A percentile compares a stretch with the other conserved stretches of the same genome.
Conservation (phyloP, 2,888 invertebrate species). For the Cheilosia soror region DNA sequence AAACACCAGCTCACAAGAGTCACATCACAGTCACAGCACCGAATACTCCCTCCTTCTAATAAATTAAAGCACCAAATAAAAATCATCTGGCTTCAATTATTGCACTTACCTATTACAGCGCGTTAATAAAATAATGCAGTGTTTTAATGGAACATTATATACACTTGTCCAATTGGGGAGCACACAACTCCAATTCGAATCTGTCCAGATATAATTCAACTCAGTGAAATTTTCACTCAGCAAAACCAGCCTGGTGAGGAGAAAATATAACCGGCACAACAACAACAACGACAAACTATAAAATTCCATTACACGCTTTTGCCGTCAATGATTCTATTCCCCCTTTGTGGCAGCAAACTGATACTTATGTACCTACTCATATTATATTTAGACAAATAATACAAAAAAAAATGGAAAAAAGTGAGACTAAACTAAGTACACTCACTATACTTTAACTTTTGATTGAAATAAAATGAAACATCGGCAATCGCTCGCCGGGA, state of each 20-base stretch:
- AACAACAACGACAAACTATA: slow-evolving; percentile 42
- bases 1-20: too few species aligned
- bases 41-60: slow-evolving; percentile 52
- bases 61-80: slow-evolving; percentile 37
- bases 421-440: slow-evolving; percentile 32
- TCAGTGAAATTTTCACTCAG: slow-evolving; percentile 11
- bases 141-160: neutral
- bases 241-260: neutral
- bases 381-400: slow-evolving; percentile 66
- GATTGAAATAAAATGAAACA: slow-evolving; percentile 19
- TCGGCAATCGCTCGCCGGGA: slow-evolving; percentile 39
- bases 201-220: slow-evolving; percentile 24
- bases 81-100: slow-evolving; percentile 48
- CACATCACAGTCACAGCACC: slow-evolving; percentile 4
- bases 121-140: slow-evolving; percentile 3
- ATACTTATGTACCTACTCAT: slow-evolving; percentile 25
- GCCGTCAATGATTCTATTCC: slow-evolving; percentile 24
- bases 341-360: slow-evolving; percentile 8
- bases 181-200: slow-evolving; percentile 28
- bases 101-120: slow-evolving; percentile 27
- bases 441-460: slow-evolving; percentile 53
- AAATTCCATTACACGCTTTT: slow-evolving; percentile 73
- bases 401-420: slow-evolving; percentile 22
- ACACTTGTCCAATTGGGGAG: slow-evolving; percentile 5
- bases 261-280: slow-evolving; percentile 67